A percentile compares a stretch with the other conserved stretches of the same genome.
Conservation (phyloP, 2,888 invertebrate species). For the Drosophila mayaguana region DNA sequence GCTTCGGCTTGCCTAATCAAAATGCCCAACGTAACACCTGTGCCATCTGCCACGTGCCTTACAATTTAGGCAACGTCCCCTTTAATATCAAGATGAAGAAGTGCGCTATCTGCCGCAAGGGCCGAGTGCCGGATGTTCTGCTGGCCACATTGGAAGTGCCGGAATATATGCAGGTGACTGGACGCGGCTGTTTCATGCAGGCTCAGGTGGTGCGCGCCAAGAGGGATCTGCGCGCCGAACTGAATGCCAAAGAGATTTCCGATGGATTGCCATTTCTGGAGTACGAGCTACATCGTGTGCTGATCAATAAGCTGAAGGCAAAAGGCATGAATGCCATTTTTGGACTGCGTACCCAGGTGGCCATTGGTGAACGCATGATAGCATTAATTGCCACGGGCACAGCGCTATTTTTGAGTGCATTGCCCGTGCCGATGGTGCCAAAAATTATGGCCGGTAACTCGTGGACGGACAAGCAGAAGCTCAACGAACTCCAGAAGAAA, state of each 20-base stretch:
- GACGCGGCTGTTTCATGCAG: slow-evolving; percentile 89
- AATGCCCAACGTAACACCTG: slow-evolving; percentile 73
- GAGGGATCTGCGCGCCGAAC: slow-evolving; percentile 92
- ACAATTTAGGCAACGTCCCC: slow-evolving; percentile 89
- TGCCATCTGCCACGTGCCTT: slow-evolving; percentile 92
- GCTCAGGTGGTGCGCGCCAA: slow-evolving; percentile 92
- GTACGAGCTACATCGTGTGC: slow-evolving; percentile 96
- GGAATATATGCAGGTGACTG: slow-evolving; percentile 89
- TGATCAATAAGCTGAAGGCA: slow-evolving; percentile 95
- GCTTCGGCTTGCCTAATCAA: slow-evolving; percentile 58
- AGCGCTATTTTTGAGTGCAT: slow-evolving; percentile 91
- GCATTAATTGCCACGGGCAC: slow-evolving; percentile 96
- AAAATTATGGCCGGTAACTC: slow-evolving; percentile 89
- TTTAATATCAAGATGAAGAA: slow-evolving; percentile 90
- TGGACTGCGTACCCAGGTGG: slow-evolving; percentile 91
- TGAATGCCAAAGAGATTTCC: slow-evolving; percentile 96
- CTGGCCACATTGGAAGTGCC: slow-evolving; percentile 96
- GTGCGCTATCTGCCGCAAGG: slow-evolving; percentile 90
- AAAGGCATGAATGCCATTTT: slow-evolving; percentile 98
- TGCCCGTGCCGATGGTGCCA: slow-evolving; percentile 91
- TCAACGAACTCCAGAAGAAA: slow-evolving; percentile 89
- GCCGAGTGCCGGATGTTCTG: slow-evolving; percentile 95
- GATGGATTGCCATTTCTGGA: slow-evolving; percentile 97
- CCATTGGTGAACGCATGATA: slow-evolving; percentile 94
- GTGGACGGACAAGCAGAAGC: slow-evolving; percentile 88